Base-by-base conservation (phyloP, 2,888 invertebrate species). In the Cyclophora albipunctata region DNA sequence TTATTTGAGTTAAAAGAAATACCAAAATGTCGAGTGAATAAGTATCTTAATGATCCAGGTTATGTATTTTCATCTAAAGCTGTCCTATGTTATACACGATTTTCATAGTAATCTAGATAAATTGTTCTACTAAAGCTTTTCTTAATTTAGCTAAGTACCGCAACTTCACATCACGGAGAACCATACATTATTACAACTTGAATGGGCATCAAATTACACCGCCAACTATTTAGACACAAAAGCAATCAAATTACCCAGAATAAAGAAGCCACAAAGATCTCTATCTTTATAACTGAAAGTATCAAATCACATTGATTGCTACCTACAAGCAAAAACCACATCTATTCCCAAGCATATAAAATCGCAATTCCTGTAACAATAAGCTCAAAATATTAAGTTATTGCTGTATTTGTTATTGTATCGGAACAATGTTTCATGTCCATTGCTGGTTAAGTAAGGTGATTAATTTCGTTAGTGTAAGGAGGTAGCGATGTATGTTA, bases 221-320 rank as follows among this genome's bases (percentile, higher is more conserved):
- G 2, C 4, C 5, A 37, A 37, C 37, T 20, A 20, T 20, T 43
- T 43, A 33, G 43, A 40, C 37, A 35, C 46, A 37, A 46, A 44
- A 50, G 4, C 5, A 42, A 43, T 42, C n/a, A 7, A 34, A 47
- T n/a, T 33, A 45, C 40, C 43, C 7, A 47, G 46, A 46, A 51
- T 45, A 47, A 45, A 51, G 42, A 56, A 60, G 55, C 61, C 64
- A 55, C 60, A 63, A 58, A 66, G 63, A 65, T 61, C 62, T 57
- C 43, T 67, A 66, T 68, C 60, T 52, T 42, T 53, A 37, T 5
- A 55, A 57, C 60, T 58, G 58, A 60, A 57, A 55, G 63, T 67
- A 72, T 67, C 65, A 71, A 64, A 71, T 71, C 71, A 63, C 65
- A 67, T 61, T 51, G 51, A 49, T 51, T 56, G 47, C 44, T 49